phyloP scores from a whole-genome alignment of 2,797 vertebrate species.

The Astyanax mexicanus region DNA sequence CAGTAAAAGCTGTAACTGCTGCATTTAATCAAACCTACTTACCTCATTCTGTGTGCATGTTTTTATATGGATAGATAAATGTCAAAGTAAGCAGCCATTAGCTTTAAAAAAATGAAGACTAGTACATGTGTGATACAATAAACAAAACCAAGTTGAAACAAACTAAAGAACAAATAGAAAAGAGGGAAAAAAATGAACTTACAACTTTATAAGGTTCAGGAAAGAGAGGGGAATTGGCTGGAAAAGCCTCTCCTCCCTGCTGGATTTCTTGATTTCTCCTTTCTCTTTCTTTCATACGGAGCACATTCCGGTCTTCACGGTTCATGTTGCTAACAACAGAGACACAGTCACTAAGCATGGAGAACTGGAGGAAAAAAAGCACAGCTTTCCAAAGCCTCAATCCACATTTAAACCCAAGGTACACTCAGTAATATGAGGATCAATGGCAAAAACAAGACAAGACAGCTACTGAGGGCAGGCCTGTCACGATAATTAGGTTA shows the following conservation, averaged over 20 bases:
- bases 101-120: constrained; percentile 11
- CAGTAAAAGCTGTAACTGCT: not conserved
- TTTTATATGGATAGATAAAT: not conserved
- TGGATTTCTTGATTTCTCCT: constrained; percentile 99
- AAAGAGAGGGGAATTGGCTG: constrained; percentile 98
- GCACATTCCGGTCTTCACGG: constrained; percentile 99
- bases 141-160: constrained; percentile 34
- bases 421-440: constrained; percentile 10
- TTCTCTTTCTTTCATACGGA: constrained; percentile 99
- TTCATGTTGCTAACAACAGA: constrained; percentile 97
- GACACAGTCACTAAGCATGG: constrained; percentile 67
- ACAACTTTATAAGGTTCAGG: constrained; percentile 99
- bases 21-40: constrained; percentile 33
- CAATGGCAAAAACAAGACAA: not conserved
- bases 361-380: constrained; percentile 60
- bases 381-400: constrained; percentile 61
- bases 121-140: constrained; percentile 2
- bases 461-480: not conserved
- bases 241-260: constrained; percentile 98
- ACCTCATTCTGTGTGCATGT: constrained; percentile 17
- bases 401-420: constrained; percentile 33
- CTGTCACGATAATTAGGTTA: too few species aligned
- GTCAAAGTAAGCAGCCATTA: not conserved
- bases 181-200: constrained; percentile 74
- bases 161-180: constrained; percentile 25